A percentile compares a stretch with the other conserved stretches of the same genome.
phyloP scores from a whole-genome alignment of 2,797 vertebrate species.

The Calcarius lapponicus region DNA sequence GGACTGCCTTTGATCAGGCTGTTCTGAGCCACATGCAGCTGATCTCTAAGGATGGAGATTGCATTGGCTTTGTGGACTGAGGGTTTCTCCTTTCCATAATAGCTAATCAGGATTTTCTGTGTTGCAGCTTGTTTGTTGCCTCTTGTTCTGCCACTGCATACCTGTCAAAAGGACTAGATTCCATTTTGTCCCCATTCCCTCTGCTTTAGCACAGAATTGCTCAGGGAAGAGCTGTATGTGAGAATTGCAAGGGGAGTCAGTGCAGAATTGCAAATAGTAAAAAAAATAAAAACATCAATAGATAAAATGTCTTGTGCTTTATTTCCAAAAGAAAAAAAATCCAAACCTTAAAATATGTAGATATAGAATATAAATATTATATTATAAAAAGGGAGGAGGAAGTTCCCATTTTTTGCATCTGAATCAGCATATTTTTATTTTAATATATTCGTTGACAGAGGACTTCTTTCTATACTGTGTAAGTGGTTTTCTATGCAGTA shows the following conservation, averaged over 20 bases:
- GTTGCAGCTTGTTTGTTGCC: neutral
- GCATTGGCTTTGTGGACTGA: neutral
- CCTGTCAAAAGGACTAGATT: neutral
- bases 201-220: neutral
- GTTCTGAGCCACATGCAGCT: neutral
- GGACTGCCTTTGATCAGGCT: neutral
- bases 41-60: neutral
- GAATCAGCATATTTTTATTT: conserved; percentile 37
- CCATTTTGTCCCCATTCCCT: neutral
- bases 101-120: neutral
- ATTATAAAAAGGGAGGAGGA: neutral
- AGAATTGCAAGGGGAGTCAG: neutral
- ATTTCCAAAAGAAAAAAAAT: neutral
- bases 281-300: neutral
- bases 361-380: neutral
- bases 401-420: neutral
- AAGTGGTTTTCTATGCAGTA: neutral
- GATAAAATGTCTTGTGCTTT: neutral
- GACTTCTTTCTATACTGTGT: conserved; percentile 38
- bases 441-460: conserved; percentile 31
- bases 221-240: neutral
- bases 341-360: neutral
- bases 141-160: neutral
- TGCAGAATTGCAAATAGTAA: neutral
- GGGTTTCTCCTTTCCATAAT: no score